These are phyloP conservation scores for Botrylloides violaceus DNA, from an alignment of 23 tunicate species.

Conservation along the genomic window DNA sequence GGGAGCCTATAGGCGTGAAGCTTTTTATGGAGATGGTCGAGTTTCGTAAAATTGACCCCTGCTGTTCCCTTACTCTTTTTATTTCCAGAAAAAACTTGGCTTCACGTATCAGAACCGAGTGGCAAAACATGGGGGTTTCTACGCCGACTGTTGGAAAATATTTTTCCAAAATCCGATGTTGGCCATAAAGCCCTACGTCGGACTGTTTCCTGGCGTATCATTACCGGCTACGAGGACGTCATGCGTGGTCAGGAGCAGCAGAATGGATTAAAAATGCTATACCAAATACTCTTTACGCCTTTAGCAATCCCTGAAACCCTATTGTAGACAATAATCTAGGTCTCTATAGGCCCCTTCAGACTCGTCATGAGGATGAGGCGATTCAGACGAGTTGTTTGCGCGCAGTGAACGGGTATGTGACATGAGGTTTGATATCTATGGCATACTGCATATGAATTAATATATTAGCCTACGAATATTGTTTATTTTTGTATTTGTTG, in stretches of 20 bases:
- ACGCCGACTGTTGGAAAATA: slow-evolving; percentile 23
- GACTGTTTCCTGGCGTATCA: slow-evolving; percentile 35
- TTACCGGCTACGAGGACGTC: slow-evolving; percentile 39
- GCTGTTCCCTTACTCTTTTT: background rate
- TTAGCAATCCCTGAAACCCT: too few species aligned
- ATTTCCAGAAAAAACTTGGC: background rate
- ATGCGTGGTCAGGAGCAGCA: slow-evolving; percentile 13
- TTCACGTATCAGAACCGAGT: slow-evolving; percentile 40
- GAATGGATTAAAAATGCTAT: slow-evolving; percentile 10
- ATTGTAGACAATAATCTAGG: too few species aligned
- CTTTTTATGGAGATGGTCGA: slow-evolving; percentile 13
- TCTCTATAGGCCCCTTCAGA: too few species aligned
- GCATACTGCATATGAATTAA: too few species aligned
- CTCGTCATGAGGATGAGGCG: too few species aligned
- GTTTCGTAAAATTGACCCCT: background rate
- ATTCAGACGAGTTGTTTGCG: too few species aligned
- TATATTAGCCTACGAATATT: too few species aligned
- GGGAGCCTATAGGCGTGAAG: too few species aligned
- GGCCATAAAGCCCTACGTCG: too few species aligned
- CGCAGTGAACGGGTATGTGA: too few species aligned
- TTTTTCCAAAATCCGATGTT: slow-evolving; percentile 51
- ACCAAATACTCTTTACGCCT: slow-evolving; percentile 3
- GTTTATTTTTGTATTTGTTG: too few species aligned
- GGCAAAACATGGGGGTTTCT: slow-evolving; percentile 30
- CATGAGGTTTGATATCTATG: too few species aligned